Conservation (phyloP, 2,888 invertebrate species). For the Rotaria socialis region DNA sequence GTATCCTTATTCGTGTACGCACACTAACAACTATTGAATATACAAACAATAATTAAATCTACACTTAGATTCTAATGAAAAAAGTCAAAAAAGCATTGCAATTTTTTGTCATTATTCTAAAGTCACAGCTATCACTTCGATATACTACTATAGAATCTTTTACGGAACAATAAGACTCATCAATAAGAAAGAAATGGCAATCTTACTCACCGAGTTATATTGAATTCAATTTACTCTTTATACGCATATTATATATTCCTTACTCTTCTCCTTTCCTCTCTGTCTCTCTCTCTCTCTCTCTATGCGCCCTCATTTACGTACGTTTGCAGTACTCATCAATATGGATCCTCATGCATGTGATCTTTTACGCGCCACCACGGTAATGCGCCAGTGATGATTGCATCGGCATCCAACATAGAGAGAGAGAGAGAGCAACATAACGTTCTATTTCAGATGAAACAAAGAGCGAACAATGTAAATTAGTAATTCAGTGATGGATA, state of each 20-base stretch:
- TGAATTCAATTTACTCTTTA: not conserved
- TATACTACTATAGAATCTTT: too few relatives aligned
- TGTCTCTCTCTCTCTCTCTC: not conserved
- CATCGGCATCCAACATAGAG: not conserved
- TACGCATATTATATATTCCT: not conserved
- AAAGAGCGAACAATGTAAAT: conserved; percentile 1
- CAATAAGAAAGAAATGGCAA: not conserved
- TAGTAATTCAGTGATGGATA: not conserved
- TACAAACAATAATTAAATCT: not conserved
- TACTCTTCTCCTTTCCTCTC: not conserved
- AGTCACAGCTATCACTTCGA: too few relatives aligned
- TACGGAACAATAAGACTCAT: too few relatives aligned
- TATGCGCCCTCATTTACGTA: not conserved
- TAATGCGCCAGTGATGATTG: conserved; percentile 15
- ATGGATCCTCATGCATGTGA: not conserved
- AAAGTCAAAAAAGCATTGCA: too few relatives aligned
- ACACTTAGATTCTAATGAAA: too few relatives aligned
- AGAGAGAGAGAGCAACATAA: not conserved
- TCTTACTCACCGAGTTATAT: not conserved
- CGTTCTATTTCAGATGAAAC: not conserved
- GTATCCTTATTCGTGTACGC: not conserved
- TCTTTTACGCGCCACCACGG: not conserved
- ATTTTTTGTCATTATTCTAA: too few relatives aligned
- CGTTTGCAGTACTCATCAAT: not conserved
- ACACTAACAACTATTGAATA: not conserved